Conservation (phyloP, 2,113 vertebrate species). For the Neogale vison region DNA sequence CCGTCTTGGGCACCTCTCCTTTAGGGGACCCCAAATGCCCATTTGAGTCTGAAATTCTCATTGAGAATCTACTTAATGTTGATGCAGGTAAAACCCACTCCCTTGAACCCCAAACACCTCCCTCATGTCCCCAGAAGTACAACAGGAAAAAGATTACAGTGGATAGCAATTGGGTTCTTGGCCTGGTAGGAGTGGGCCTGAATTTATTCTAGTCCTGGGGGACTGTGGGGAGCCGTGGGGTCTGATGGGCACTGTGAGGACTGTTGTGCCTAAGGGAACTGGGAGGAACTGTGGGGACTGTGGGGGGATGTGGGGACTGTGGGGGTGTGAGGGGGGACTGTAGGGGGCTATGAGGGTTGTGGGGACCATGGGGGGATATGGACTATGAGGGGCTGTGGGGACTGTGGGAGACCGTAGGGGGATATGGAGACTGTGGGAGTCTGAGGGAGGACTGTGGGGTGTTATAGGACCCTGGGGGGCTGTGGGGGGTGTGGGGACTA, state of each 20-base stretch:
- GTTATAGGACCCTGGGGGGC: neutral
- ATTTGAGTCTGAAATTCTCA: neutral
- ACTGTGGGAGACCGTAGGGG: too few species aligned
- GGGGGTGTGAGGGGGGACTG: too few species aligned
- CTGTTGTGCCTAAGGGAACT: neutral
- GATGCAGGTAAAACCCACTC: neutral
- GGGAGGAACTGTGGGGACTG: neutral
- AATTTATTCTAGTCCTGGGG: neutral
- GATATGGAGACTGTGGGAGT: neutral
- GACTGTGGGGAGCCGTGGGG: neutral
- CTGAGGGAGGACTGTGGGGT: neutral
- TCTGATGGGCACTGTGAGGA: neutral
- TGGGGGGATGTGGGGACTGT: neutral
- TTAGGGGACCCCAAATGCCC: neutral
- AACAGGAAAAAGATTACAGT: neutral
- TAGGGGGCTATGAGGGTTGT: neutral
- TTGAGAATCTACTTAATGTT: neutral
- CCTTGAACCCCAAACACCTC: neutral
- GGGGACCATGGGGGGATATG: neutral
- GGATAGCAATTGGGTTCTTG: neutral
- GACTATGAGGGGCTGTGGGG: neutral
- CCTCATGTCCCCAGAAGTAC: neutral
- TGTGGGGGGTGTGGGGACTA: neutral
- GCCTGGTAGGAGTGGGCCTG: neutral
- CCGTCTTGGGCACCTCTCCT: neutral